phyloP scores from a whole-genome alignment of 1,140 invertebrate species.

The Caerostris darwini region DNA sequence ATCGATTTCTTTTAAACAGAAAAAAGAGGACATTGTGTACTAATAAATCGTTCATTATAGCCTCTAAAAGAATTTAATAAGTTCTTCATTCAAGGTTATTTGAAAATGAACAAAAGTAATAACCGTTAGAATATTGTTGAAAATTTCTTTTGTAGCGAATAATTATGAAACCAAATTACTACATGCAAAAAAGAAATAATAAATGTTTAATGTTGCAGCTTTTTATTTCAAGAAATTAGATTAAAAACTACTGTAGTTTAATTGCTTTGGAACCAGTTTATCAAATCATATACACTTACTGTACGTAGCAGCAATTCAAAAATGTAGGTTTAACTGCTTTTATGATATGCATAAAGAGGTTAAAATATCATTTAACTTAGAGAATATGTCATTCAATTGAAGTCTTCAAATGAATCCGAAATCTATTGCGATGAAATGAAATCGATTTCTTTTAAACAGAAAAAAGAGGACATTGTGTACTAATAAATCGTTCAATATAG shows the following conservation, averaged over 20 bases:
- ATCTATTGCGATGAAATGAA: constrained; percentile 4
- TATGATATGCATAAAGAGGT: too few species aligned
- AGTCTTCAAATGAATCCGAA: background rate
- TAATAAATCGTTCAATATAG: background rate
- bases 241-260: too few species aligned
- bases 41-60: background rate
- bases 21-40: background rate
- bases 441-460: background rate
- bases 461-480: background rate
- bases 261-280: too few species aligned
- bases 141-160: background rate
- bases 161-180: background rate
- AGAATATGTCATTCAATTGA: constrained; percentile 4
- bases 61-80: background rate
- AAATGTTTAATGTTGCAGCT: background rate
- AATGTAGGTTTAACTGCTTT: too few species aligned
- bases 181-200: background rate
- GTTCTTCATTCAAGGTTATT: background rate
- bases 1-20: background rate
- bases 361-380: too few species aligned
- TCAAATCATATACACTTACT: too few species aligned
- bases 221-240: background rate
- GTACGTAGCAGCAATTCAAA: too few species aligned
- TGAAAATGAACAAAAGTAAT: background rate
- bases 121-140: background rate